phyloP scores from a whole-genome alignment of 2,797 vertebrate species.

The Oreochromis mossambicus region DNA sequence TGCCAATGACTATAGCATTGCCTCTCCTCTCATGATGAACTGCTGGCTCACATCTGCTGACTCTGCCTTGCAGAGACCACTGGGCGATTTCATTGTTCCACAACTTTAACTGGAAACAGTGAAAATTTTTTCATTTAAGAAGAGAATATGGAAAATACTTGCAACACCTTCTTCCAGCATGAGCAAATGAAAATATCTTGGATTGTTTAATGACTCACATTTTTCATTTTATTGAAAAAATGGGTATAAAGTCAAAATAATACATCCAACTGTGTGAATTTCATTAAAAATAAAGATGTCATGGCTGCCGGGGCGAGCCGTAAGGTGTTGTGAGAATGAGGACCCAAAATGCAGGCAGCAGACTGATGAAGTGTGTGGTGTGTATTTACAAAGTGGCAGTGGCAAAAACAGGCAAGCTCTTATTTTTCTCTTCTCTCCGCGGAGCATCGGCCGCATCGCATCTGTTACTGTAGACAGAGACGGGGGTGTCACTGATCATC shows the following conservation, averaged over 20 bases:
- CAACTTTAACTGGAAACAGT: constrained; percentile 24
- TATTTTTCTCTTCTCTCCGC: not conserved
- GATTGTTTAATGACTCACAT: not conserved
- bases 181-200: not conserved
- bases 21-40: not conserved
- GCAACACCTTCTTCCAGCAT: not conserved
- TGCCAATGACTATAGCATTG: not conserved
- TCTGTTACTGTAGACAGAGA: no score
- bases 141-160: not conserved
- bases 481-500: no score
- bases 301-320: fast-evolving
- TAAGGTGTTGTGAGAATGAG: not conserved
- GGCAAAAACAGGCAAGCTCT: not conserved
- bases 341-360: not conserved
- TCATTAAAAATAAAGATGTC: not conserved
- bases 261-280: not conserved
- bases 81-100: constrained; percentile 34
- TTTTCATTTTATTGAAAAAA: not conserved
- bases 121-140: not conserved
- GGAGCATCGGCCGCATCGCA: no score
- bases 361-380: not conserved
- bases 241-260: not conserved
- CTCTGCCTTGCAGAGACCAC: not conserved
- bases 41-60: not conserved
- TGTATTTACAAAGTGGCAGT: not conserved